Base-by-base conservation (phyloP, 2,797 vertebrate species). In the Anguilla megastoma region DNA sequence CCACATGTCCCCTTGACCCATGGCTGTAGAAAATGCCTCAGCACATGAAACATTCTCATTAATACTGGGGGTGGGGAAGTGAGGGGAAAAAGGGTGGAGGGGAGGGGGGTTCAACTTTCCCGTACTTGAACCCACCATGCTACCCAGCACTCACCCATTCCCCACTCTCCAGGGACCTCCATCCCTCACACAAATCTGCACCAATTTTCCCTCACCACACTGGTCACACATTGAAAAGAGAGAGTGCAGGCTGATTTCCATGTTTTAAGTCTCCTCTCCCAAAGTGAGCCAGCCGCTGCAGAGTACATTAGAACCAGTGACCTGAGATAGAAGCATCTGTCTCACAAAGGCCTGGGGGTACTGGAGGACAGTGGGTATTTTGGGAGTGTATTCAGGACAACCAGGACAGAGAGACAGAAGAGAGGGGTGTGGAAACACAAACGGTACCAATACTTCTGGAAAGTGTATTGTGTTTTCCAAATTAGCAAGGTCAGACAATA, bases 321-420 rank as follows among this genome's bases (percentile, higher is more conserved):
- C 91, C 92, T 84, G 50, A 90, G 85, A 85, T 88, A 2, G n/a
- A 52, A 88, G 85, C 93, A 93, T 93, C 92, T 93, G 94, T 90
- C 90, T 87, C 90, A 8, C 66, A 89, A 71, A 69, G 33, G 58
- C 58, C 58, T 36, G 83, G 52, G 36, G 9, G 30, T 69, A 14
- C 14, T 48, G 50, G 18, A 48, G 45, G 27, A 85, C 36, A 41
- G 63, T 10, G 33, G 18, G 30, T n/a, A 48, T n/a, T 12, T 58
- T 27, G 33, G 18, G 27, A 27, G 82, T 16, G 16, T 33, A 84
- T 54, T 56, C 27, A 84, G 12, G 54, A 33, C 50, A 56, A 54
- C 63, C 63, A 56, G 7, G 58, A 74, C 30, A 74, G 8, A 52
- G 27, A 69, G n/a, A 54, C 52, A 12, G 41, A 33, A 50, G 3